Evolutionary conservation across 2,113 vertebrate genomes (phyloP).

Genomic region (Myotis brandtii): DNA sequence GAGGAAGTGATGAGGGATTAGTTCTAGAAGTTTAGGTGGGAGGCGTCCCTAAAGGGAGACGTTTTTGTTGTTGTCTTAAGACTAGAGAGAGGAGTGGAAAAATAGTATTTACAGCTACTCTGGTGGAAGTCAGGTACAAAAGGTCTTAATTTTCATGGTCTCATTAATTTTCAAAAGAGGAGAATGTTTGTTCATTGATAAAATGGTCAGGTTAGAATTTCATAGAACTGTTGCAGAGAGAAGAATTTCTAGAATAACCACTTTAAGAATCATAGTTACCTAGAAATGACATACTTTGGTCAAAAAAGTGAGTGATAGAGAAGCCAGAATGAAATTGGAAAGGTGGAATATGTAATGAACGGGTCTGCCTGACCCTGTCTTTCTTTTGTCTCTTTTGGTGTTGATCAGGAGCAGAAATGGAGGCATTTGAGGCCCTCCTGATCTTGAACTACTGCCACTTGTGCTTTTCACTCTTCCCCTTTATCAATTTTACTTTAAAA

Average conservation of each 20-base stretch:
- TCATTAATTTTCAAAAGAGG: conserved; percentile 44
- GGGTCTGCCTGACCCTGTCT: not conserved
- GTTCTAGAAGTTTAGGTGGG: not conserved
- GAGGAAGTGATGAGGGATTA: conserved; percentile 25
- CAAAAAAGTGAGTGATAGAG: not conserved
- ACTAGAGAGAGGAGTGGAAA: not conserved
- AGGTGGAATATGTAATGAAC: not conserved
- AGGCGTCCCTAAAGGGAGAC: not conserved
- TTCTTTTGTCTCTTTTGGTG: not conserved
- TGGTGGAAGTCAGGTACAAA: conserved; percentile 12
- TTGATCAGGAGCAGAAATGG: conserved; percentile 20
- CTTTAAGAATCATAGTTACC: conserved; percentile 4
- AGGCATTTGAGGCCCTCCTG: not conserved
- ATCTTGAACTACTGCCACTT: not conserved
- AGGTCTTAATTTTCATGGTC: not conserved
- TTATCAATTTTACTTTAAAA: conserved; percentile 40
- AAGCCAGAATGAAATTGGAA: not conserved
- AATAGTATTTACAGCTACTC: conserved; percentile 5
- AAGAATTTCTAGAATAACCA: conserved; percentile 45
- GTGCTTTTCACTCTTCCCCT: conserved; percentile 39
- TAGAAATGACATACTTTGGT: not conserved
- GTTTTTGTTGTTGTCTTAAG: not conserved
- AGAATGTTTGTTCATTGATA: not conserved
- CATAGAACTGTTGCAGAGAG: not conserved
- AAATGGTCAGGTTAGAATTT: conserved; percentile 24